Conservation (phyloP, 2,113 vertebrate species). For the Abramis brama region DNA sequence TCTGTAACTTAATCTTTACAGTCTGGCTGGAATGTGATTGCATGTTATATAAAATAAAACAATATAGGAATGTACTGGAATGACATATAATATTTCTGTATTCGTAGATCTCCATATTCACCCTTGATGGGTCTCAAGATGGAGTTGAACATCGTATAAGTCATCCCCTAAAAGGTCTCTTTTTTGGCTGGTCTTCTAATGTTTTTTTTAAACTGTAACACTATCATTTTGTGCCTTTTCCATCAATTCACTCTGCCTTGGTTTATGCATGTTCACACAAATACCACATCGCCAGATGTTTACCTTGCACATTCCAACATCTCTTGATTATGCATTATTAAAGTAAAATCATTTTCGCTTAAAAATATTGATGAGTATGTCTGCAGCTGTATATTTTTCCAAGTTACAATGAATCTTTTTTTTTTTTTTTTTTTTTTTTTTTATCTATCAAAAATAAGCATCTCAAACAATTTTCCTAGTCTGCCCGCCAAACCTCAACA, state of each 20-base stretch:
- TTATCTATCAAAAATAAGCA: neutral
- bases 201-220: neutral
- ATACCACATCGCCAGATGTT: conserved; percentile 10
- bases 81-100: neutral
- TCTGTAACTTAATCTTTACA: neutral
- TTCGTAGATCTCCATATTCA: neutral
- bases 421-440: neutral
- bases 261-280: conserved; percentile 20
- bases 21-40: neutral
- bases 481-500: conserved; percentile 1
- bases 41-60: conserved; percentile 17
- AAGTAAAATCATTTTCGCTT: neutral
- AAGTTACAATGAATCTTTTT: neutral
- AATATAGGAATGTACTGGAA: neutral
- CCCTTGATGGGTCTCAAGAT: neutral
- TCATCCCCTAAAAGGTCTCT: neutral
- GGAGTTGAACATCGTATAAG: neutral
- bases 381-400: neutral
- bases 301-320: neutral
- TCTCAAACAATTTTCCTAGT: neutral
- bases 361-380: neutral
- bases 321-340: neutral
- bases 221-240: too few species aligned
- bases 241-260: neutral
- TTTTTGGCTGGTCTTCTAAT: neutral